Evolutionary conservation across 2,797 vertebrate species (phyloP).

Genomic region (Setipinna tenuifilis): DNA sequence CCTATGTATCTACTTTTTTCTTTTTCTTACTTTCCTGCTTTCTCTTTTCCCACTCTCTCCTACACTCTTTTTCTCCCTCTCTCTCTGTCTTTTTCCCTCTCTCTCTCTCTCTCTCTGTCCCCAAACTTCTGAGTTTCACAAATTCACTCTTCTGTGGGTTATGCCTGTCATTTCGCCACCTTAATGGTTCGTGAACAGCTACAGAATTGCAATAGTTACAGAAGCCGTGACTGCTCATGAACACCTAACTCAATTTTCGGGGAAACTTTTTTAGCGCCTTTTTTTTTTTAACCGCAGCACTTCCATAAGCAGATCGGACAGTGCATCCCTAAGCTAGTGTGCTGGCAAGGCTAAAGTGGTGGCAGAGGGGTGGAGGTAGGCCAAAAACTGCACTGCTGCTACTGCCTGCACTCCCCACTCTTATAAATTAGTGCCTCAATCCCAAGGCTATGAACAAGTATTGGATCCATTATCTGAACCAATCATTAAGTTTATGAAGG

Average conservation of each 20-base stretch:
- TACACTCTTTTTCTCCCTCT: too few species aligned
- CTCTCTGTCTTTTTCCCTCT: not conserved
- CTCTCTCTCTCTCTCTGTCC: not conserved
- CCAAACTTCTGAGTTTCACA: not conserved
- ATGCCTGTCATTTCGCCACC: not conserved
- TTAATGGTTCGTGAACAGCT: not conserved
- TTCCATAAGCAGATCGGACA: not conserved
- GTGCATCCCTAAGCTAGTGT: not conserved
- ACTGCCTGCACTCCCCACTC: not conserved
- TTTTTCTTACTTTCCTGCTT: not conserved
- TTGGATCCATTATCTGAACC: not conserved
- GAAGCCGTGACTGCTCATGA: not conserved
- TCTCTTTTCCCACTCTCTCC: too few species aligned
- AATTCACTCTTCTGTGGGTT: not conserved
- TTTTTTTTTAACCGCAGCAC: not conserved
- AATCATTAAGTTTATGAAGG: not conserved
- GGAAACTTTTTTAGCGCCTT: not conserved
- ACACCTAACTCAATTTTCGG: not conserved
- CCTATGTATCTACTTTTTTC: not conserved
- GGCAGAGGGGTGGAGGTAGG: not conserved
- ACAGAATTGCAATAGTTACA: not conserved
- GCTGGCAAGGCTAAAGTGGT: not conserved
- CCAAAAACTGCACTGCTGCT: not conserved
- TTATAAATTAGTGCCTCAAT: not conserved
- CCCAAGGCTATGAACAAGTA: not conserved